Conservation (phyloP, 2,888 invertebrate genomes). For the Patella pellucida region DNA sequence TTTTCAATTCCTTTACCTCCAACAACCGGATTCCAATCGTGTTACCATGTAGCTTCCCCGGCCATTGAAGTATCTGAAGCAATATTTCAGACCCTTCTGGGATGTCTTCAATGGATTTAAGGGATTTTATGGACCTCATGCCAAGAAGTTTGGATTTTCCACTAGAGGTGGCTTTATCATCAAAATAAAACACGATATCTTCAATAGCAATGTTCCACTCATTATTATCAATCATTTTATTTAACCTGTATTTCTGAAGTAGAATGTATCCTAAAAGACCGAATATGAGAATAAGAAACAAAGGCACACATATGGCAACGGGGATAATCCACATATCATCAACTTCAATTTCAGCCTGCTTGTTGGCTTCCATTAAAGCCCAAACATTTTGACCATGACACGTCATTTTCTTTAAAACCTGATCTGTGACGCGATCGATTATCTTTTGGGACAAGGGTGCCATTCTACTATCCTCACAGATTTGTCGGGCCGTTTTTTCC, state of each 20-base stretch:
- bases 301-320: slow-evolving; percentile 38
- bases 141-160: slow-evolving; percentile 33
- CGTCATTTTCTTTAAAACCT: slow-evolving; percentile 47
- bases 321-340: slow-evolving; percentile 47
- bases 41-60: slow-evolving; percentile 52
- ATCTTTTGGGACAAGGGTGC: slow-evolving; percentile 47
- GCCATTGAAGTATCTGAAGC: slow-evolving; percentile 53
- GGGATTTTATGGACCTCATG: slow-evolving; percentile 38
- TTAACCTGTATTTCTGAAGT: slow-evolving; percentile 43
- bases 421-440: slow-evolving; percentile 29
- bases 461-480: slow-evolving; percentile 42
- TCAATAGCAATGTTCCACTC: slow-evolving; percentile 58
- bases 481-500: slow-evolving; percentile 30
- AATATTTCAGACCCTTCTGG: slow-evolving; percentile 37
- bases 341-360: slow-evolving; percentile 35
- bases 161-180: slow-evolving; percentile 32
- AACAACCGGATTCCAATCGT: slow-evolving; percentile 48
- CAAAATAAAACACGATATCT: slow-evolving; percentile 54
- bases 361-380: slow-evolving; percentile 45
- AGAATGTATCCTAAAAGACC: slow-evolving; percentile 42
- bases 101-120: slow-evolving; percentile 40
- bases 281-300: slow-evolving; percentile 39
- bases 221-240: slow-evolving; percentile 50
- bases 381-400: slow-evolving; percentile 51
- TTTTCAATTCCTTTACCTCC: slow-evolving; percentile 37